phyloP scores from a whole-genome alignment of 2,797 vertebrate genomes.

The Enteromius anoplus region DNA sequence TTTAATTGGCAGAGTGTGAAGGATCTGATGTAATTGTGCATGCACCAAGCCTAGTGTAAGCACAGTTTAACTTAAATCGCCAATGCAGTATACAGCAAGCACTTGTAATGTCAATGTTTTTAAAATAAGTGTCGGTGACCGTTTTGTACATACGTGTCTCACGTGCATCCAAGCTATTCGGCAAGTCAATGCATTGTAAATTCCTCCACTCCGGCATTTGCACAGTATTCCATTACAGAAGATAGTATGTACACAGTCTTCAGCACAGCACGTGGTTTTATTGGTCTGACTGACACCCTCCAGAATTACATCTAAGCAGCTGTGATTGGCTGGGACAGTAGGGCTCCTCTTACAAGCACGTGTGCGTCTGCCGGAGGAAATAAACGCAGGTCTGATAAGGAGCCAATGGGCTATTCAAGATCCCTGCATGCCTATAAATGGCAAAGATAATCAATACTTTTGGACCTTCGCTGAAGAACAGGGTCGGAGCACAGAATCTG shows the following conservation, averaged over 20 bases:
- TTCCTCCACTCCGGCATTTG: background rate
- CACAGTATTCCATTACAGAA: conserved; percentile 23
- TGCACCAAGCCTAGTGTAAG: background rate
- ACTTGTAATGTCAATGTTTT: background rate
- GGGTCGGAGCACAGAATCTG: conserved; percentile 10
- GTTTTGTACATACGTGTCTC: background rate
- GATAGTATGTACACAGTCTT: conserved; percentile 11
- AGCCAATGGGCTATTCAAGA: conserved; percentile 62
- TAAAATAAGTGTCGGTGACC: background rate
- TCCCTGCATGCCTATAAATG: conserved; percentile 50
- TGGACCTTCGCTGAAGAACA: conserved; percentile 19
- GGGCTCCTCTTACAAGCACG: conserved; percentile 45
- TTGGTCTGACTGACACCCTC: conserved; percentile 48
- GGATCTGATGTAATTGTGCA: background rate
- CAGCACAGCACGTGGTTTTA: conserved; percentile 42
- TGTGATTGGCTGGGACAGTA: conserved; percentile 46
- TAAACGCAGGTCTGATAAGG: conserved; percentile 40
- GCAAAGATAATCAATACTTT: conserved; percentile 57
- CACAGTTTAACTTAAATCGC: background rate
- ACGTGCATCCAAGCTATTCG: conserved; percentile 19
- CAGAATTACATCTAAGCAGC: conserved; percentile 51
- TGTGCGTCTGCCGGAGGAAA: conserved; percentile 40
- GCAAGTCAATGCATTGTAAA: conserved; percentile 20
- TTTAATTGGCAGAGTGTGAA: background rate
- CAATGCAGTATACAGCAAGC: background rate